phyloP scores from a whole-genome alignment of 2,888 invertebrate species.

The Dryocosmus kuriphilus region DNA sequence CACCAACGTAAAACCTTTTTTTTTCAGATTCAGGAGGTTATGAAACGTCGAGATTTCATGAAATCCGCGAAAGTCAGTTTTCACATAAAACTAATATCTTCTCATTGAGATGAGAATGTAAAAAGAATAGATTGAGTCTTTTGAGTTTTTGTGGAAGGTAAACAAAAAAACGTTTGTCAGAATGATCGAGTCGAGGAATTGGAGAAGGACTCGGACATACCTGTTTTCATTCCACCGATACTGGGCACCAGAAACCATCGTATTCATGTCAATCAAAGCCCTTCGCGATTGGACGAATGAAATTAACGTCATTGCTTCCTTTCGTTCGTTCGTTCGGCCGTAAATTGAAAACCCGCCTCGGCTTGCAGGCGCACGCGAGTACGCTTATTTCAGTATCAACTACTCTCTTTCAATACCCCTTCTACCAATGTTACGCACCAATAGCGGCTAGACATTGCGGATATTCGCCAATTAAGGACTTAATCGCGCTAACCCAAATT shows the following conservation, averaged over 20 bases:
- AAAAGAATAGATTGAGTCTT: neutral
- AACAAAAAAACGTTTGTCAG: slow-evolving; percentile 9
- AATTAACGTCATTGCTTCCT: slow-evolving; percentile 38
- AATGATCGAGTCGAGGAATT: slow-evolving; percentile 19
- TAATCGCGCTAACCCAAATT: neutral
- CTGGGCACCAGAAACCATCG: slow-evolving; percentile 28
- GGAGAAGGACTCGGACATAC: neutral
- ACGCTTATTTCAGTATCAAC: slow-evolving; percentile 40
- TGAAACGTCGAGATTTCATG: too few relatives aligned
- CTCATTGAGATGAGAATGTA: neutral
- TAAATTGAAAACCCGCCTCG: slow-evolving; percentile 35
- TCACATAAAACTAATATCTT: too few relatives aligned
- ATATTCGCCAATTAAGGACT: slow-evolving; percentile 20
- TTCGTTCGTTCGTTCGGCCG: slow-evolving; percentile 31
- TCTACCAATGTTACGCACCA: slow-evolving; percentile 4
- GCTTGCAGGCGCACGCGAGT: slow-evolving; percentile 37
- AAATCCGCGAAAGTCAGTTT: too few relatives aligned
- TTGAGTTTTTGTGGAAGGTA: slow-evolving; percentile 20
- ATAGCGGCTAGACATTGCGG: slow-evolving; percentile 2
- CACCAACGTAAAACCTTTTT: too few relatives aligned
- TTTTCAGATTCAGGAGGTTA: too few relatives aligned
- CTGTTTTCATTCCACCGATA: slow-evolving; percentile 23
- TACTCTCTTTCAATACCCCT: slow-evolving; percentile 8
- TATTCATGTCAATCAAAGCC: slow-evolving; percentile 38
- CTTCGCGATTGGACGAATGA: slow-evolving; percentile 33